Evolutionary conservation across 2,113 vertebrate genomes (phyloP).

Genomic region (Lycocorax pyrrhopterus): DNA sequence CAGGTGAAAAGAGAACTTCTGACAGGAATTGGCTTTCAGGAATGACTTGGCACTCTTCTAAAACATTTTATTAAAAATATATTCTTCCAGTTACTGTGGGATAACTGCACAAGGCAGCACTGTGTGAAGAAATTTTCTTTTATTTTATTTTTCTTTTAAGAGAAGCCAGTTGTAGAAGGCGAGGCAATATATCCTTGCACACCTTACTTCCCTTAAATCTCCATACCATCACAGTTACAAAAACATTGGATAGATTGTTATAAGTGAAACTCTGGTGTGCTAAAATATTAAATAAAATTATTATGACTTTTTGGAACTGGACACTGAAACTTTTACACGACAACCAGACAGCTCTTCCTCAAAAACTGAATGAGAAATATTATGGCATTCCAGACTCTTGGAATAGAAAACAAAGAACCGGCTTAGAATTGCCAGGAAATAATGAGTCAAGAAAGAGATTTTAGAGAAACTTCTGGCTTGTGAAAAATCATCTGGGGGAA

Average conservation of each 20-base stretch:
- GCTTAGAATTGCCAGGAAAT: slow-evolving; percentile 8
- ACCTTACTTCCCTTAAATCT: not conserved
- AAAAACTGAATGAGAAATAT: slow-evolving; percentile 6
- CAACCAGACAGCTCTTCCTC: not conserved
- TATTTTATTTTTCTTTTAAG: not conserved
- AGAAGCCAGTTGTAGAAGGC: not conserved
- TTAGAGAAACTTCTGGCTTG: not conserved
- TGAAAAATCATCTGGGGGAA: not conserved
- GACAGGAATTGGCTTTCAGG: not conserved
- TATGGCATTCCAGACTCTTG: not conserved
- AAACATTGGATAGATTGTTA: not conserved
- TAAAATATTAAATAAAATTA: not conserved
- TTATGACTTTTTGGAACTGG: not conserved
- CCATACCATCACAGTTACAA: not conserved
- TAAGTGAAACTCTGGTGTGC: not conserved
- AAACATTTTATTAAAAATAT: not conserved
- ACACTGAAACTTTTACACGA: not conserved
- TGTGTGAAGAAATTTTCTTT: not conserved
- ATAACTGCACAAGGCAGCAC: not conserved
- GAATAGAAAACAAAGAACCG: not conserved
- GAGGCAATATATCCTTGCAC: not conserved
- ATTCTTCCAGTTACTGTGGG: not conserved
- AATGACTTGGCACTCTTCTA: not conserved
- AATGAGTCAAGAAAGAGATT: not conserved
- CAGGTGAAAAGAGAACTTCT: not conserved